These are phyloP conservation scores for Hyperoplus lanceolatus DNA, from an alignment of 2,797 vertebrate species.

Conservation along the genomic window DNA sequence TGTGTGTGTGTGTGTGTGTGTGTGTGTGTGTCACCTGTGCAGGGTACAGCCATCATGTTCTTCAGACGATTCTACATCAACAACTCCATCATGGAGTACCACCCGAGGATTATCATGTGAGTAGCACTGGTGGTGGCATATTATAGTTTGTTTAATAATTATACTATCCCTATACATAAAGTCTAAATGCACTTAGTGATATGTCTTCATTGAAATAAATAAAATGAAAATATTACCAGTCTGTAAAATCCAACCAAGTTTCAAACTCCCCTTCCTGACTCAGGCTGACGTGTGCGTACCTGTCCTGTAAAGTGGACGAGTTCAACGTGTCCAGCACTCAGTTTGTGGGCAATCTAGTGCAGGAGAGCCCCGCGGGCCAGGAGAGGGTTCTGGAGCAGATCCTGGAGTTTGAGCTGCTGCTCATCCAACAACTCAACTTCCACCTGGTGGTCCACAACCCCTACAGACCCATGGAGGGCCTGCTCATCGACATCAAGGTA, in stretches of 20 bases:
- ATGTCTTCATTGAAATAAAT: too few species aligned
- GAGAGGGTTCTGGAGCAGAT: slow-evolving; percentile 94
- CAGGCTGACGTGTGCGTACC: slow-evolving; percentile 88
- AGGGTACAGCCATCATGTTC: slow-evolving; percentile 97
- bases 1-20: neutral
- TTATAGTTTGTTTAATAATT: too few species aligned
- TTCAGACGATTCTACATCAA: slow-evolving; percentile 97
- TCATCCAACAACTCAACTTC: slow-evolving; percentile 97
- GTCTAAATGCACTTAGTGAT: too few species aligned
- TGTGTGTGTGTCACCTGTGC: slow-evolving; percentile 47
- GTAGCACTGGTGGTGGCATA: slow-evolving; percentile 60
- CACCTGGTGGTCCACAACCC: slow-evolving; percentile 97
- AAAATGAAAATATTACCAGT: neutral
- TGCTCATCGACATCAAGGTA: slow-evolving; percentile 97
- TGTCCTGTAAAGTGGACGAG: slow-evolving; percentile 98
- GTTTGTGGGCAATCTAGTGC: slow-evolving; percentile 94
- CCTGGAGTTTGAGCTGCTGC: slow-evolving; percentile 94
- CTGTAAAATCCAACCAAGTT: neutral
- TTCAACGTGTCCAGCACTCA: slow-evolving; percentile 98
- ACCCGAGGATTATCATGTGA: slow-evolving; percentile 97
- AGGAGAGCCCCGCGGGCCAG: slow-evolving; percentile 89
- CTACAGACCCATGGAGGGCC: slow-evolving; percentile 95
- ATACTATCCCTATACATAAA: too few species aligned
- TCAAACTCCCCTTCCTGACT: slow-evolving; percentile 7
- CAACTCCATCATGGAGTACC: slow-evolving; percentile 97